phyloP scores from a whole-genome alignment of 2,797 vertebrate genomes.

The Morus bassanus region DNA sequence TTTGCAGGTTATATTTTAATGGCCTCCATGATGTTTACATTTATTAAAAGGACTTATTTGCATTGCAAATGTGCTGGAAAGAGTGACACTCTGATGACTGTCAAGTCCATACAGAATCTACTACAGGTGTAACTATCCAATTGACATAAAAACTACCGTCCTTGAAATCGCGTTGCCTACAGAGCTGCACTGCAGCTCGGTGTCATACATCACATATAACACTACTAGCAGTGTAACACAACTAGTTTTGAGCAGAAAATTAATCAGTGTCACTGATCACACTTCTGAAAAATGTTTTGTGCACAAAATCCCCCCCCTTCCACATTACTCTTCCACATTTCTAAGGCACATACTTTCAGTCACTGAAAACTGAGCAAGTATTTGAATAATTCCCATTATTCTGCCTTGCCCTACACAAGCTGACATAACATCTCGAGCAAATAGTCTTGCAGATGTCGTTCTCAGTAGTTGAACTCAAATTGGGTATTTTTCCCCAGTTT shows the following conservation, averaged over 20 bases:
- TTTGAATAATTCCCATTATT: not conserved
- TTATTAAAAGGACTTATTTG: not conserved
- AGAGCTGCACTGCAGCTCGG: not conserved
- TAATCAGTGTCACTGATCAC: not conserved
- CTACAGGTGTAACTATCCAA: not conserved
- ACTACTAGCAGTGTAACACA: not conserved
- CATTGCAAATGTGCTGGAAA: not conserved
- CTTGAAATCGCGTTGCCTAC: not conserved
- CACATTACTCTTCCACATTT: not conserved
- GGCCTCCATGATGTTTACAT: not conserved
- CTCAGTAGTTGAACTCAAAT: not conserved
- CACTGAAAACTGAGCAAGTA: not conserved
- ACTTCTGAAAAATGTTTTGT: not conserved
- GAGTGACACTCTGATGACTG: not conserved
- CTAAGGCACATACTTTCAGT: not conserved
- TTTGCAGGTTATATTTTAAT: not conserved
- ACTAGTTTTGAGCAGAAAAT: not conserved
- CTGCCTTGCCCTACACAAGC: not conserved
- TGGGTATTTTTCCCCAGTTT: not conserved
- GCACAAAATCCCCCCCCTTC: not conserved
- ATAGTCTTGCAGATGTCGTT: not conserved
- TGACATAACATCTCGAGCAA: not conserved
- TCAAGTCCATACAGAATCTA: not conserved
- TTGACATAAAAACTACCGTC: not conserved
- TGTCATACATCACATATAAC: not conserved